Percentiles rank a stretch among this genome's conserved stretches.
Conservation (phyloP, 1,140 invertebrate species). For the Heliconius melpomene region DNA sequence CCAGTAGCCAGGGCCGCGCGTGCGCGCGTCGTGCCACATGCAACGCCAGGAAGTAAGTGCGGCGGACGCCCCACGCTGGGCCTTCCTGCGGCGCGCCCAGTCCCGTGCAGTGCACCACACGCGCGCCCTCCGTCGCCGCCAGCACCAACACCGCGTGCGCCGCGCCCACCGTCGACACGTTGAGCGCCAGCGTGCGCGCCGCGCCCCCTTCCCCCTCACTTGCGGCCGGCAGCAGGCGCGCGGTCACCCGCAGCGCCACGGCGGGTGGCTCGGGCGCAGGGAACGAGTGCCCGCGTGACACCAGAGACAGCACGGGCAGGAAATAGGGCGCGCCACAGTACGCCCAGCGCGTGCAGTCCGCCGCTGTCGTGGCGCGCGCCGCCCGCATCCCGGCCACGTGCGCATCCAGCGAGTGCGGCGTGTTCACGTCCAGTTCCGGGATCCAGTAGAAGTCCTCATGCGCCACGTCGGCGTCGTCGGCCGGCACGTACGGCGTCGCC, state of each 20-base stretch:
- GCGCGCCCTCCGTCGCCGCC: slow-evolving; percentile 44
- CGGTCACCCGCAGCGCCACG: background rate
- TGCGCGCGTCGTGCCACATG: slow-evolving; percentile 43
- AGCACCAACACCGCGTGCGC: slow-evolving; percentile 47
- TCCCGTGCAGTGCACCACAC: slow-evolving; percentile 33
- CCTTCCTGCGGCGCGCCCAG: slow-evolving; percentile 39
- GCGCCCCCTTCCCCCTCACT: background rate
- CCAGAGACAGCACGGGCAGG: slow-evolving; percentile 82
- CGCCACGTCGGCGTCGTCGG: background rate
- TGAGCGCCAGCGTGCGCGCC: slow-evolving; percentile 13
- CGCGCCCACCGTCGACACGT: background rate
- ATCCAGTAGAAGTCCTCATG: slow-evolving; percentile 85
- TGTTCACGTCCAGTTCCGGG: slow-evolving; percentile 88
- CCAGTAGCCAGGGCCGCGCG: slow-evolving; percentile 23
- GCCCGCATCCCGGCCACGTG: slow-evolving; percentile 41
- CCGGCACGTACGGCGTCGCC: slow-evolving; percentile 48
- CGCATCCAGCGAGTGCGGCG: slow-evolving; percentile 80
- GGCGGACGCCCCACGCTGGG: slow-evolving; percentile 44
- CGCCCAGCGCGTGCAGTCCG: slow-evolving; percentile 84
- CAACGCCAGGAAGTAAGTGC: slow-evolving; percentile 62
- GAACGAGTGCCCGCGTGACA: slow-evolving; percentile 73
- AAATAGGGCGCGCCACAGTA: slow-evolving; percentile 91
- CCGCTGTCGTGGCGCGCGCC: slow-evolving; percentile 52
- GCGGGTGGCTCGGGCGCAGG: slow-evolving; percentile 42
- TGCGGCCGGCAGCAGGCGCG: slow-evolving; percentile 7